Percentiles rank a stretch among this genome's conserved stretches.
Conservation (phyloP, 1,140 invertebrate species). For the Drusus annulatus region DNA sequence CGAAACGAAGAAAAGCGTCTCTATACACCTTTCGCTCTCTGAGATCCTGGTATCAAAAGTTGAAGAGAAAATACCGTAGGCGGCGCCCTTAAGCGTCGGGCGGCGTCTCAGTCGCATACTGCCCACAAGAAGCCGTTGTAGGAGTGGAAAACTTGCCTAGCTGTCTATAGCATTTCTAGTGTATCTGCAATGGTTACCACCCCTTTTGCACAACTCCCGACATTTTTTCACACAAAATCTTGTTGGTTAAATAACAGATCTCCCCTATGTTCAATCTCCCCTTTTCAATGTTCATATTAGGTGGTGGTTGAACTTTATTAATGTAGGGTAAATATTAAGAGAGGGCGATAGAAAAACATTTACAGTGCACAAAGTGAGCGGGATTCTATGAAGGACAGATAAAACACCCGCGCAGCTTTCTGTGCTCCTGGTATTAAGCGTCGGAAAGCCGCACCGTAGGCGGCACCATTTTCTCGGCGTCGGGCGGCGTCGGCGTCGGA, state of each 20-base stretch:
- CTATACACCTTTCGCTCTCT: background rate
- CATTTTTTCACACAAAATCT: background rate
- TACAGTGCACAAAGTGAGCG: background rate
- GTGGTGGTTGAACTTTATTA: background rate
- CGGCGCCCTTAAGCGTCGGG: conserved; percentile 24
- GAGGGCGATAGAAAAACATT: conserved; percentile 20
- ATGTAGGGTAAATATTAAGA: background rate
- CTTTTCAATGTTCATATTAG: conserved; percentile 1
- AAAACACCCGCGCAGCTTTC: conserved; percentile 5
- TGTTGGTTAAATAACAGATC: background rate
- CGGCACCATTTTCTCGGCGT: conserved; percentile 13
- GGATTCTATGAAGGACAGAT: conserved; percentile 8
- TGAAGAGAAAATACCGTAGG: conserved; percentile 30
- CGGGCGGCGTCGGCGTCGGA: conserved; percentile 32
- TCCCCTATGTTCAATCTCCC: conserved; percentile 6
- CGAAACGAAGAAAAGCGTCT: conserved; percentile 14
- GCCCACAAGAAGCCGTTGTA: conserved; percentile 1
- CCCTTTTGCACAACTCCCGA: background rate
- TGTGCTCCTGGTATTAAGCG: conserved; percentile 27
- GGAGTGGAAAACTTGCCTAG: conserved; percentile 12
- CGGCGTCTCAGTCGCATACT: conserved; percentile 17
- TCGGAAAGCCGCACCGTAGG: conserved; percentile 17
- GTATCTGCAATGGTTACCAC: conserved; percentile 10
- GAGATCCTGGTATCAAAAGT: conserved; percentile 23
- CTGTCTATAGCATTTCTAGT: background rate